phyloP scores from a whole-genome alignment of 2,113 vertebrate genomes.

The Myrmophylax atrothorax region DNA sequence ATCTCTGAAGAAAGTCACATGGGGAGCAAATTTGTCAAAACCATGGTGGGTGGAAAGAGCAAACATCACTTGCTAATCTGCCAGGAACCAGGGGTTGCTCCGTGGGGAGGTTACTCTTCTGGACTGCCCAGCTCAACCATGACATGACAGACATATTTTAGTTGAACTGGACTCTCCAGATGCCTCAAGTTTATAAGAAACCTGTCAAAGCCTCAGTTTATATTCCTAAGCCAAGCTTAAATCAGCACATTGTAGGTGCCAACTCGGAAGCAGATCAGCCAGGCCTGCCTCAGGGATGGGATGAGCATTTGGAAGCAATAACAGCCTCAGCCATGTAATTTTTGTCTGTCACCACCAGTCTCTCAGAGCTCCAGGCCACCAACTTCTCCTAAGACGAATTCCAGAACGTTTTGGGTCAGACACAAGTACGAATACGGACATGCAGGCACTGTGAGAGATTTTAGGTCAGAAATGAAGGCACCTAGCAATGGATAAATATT shows the following conservation, averaged over 20 bases:
- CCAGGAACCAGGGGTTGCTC: neutral
- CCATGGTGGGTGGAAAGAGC: neutral
- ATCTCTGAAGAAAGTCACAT: neutral
- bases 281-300: neutral
- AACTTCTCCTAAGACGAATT: neutral
- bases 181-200: neutral
- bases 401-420: neutral
- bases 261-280: neutral
- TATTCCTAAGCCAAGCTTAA: neutral
- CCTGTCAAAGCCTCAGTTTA: neutral
- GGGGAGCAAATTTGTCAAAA: neutral
- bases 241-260: neutral
- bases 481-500: accelerated
- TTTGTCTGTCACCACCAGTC: neutral
- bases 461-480: neutral
- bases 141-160: neutral
- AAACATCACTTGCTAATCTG: neutral
- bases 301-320: neutral
- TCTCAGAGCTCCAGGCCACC: neutral
- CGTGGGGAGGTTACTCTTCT: neutral
- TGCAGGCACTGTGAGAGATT: neutral
- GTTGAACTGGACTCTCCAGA: neutral
- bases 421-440: neutral
- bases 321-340: neutral
- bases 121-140: neutral